A percentile compares a stretch with the other conserved stretches of the same genome.
phyloP scores from a whole-genome alignment of 2,113 vertebrate species.

The Elaphurus davidianus region DNA sequence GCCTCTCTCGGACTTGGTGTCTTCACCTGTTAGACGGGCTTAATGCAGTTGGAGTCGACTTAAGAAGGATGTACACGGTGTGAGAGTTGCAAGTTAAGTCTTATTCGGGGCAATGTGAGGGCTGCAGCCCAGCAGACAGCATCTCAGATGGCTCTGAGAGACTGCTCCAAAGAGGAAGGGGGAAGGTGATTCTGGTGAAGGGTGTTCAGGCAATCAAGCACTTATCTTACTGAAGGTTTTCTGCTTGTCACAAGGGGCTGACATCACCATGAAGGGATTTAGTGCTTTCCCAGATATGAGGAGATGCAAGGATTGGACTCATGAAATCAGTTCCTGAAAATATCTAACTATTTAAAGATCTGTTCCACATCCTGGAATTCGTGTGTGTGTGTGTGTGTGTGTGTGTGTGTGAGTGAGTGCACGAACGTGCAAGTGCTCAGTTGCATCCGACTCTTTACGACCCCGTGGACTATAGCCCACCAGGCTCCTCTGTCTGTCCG shows the following conservation, averaged over 20 bases:
- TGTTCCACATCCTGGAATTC: background rate
- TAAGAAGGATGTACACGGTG: background rate
- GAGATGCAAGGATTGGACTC: background rate
- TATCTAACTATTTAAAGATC: background rate
- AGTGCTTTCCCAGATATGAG: background rate
- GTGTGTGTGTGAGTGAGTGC: background rate
- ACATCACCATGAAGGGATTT: background rate
- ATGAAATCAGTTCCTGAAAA: background rate
- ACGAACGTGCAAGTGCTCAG: background rate
- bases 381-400: background rate
- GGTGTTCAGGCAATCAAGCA: background rate
- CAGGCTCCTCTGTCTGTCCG: background rate
- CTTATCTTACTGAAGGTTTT: background rate
- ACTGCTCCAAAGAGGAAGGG: background rate
- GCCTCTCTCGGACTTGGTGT: rapidly evolving
- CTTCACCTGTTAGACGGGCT: background rate
- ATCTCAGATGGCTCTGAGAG: background rate
- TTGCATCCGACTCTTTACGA: rapidly evolving
- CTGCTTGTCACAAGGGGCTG: background rate
- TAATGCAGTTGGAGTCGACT: background rate
- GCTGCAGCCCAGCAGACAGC: background rate
- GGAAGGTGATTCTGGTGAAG: background rate
- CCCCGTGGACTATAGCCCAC: background rate
- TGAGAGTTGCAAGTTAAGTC: background rate
- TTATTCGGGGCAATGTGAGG: background rate